Conservation (phyloP, 2,888 invertebrate genomes). For the Ochlodes sylvanus region DNA sequence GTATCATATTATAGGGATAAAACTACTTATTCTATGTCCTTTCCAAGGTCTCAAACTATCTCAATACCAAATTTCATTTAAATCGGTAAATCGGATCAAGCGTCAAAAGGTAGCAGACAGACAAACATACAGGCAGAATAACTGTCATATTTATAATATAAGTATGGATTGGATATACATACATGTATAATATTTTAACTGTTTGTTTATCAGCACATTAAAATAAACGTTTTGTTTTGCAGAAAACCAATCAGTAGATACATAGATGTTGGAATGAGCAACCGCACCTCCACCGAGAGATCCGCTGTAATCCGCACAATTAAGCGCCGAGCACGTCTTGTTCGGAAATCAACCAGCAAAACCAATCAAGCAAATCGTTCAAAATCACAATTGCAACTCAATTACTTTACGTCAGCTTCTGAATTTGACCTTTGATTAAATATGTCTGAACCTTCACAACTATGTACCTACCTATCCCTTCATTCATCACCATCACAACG, state of each 20-base stretch:
- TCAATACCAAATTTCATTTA: too few relatives aligned
- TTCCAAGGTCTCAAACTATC: background rate
- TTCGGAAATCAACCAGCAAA: slow-evolving; percentile 24
- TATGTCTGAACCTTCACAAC: background rate
- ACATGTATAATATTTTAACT: background rate
- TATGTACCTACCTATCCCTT: background rate
- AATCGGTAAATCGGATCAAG: too few relatives aligned
- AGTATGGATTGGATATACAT: too few relatives aligned
- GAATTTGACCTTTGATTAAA: slow-evolving; percentile 9
- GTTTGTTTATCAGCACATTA: background rate
- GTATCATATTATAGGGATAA: too few relatives aligned
- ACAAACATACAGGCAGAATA: too few relatives aligned
- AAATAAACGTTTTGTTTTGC: slow-evolving; percentile 11
- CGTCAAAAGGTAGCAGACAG: too few relatives aligned
- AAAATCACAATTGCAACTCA: slow-evolving; percentile 18
- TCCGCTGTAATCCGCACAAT: slow-evolving; percentile 67
- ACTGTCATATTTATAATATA: too few relatives aligned
- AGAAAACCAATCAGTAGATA: slow-evolving; percentile 26
- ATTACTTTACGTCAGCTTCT: slow-evolving; percentile 11
- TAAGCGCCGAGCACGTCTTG: slow-evolving; percentile 62
- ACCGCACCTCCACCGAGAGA: slow-evolving; percentile 40
- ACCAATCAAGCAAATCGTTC: slow-evolving; percentile 33
- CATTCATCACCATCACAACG: too few relatives aligned
- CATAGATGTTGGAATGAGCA: slow-evolving; percentile 15
- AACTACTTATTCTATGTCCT: too few relatives aligned